phyloP scores from a whole-genome alignment of 2,797 vertebrate genomes.

The Sebastes itinus region DNA sequence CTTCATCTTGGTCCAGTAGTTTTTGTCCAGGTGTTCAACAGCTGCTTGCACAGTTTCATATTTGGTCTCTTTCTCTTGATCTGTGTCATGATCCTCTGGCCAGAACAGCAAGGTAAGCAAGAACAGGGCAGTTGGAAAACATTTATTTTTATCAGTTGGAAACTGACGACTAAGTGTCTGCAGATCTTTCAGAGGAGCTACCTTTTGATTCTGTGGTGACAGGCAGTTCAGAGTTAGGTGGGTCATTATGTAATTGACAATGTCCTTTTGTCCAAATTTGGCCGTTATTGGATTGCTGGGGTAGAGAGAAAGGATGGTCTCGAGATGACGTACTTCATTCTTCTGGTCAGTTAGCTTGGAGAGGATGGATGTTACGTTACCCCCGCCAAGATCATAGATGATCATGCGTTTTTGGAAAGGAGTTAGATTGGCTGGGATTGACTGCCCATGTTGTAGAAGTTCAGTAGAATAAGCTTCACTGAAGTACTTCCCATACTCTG shows the following conservation, averaged over 20 bases:
- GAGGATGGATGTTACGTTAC: slow-evolving; percentile 83
- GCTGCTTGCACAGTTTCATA: slow-evolving; percentile 78
- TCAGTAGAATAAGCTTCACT: no score
- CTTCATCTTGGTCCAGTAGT: slow-evolving; percentile 79
- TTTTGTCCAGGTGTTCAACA: slow-evolving; percentile 75
- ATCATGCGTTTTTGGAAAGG: slow-evolving; percentile 79
- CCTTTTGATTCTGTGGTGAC: slow-evolving; percentile 64
- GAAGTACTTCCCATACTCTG: slow-evolving; percentile 81
- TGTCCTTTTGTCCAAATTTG: slow-evolving; percentile 73
- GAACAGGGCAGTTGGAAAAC: slow-evolving; percentile 79
- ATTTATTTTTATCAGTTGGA: slow-evolving; percentile 65
- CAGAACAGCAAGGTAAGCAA: slow-evolving; percentile 85
- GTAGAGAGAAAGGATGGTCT: slow-evolving; percentile 80
- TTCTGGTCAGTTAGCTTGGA: slow-evolving; percentile 79
- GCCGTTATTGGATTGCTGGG: slow-evolving; percentile 63
- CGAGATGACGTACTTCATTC: slow-evolving; percentile 60
- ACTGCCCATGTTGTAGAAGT: no score
- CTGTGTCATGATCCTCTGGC: slow-evolving; percentile 83
- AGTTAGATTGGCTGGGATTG: slow-evolving; percentile 41
- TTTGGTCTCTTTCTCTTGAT: slow-evolving; percentile 69
- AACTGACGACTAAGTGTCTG: slow-evolving; percentile 79
- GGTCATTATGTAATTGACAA: slow-evolving; percentile 79
- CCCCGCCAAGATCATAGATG: slow-evolving; percentile 82
- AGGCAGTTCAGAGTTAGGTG: slow-evolving; percentile 82
- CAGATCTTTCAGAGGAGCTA: slow-evolving; percentile 69